Evolutionary conservation across 2,113 vertebrate species (phyloP).

Genomic region (Antechinus flavipes): DNA sequence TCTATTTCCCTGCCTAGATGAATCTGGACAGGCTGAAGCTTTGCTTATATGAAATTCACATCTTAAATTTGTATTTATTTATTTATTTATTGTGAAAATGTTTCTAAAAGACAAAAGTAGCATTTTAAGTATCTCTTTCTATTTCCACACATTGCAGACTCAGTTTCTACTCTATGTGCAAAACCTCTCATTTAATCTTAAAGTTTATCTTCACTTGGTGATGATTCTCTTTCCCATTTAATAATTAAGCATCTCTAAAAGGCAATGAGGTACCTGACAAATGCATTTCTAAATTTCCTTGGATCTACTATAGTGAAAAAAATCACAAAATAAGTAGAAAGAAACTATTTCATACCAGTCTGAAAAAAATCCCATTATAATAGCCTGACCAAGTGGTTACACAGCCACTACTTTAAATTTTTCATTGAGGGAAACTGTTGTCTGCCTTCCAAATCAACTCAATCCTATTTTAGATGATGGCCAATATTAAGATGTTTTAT

Average conservation of each 20-base stretch:
- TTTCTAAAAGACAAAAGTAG: not conserved
- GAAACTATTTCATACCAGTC: not conserved
- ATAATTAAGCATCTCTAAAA: not conserved
- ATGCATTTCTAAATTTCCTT: not conserved
- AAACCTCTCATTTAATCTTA: not conserved
- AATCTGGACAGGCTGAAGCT: not conserved
- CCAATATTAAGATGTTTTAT: not conserved
- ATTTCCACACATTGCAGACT: not conserved
- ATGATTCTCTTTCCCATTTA: fast-evolving
- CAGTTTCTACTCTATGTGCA: not conserved
- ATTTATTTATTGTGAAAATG: not conserved
- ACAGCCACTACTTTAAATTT: not conserved
- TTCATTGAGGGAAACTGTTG: not conserved
- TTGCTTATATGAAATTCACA: not conserved
- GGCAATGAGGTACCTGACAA: fast-evolving
- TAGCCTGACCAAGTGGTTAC: not conserved
- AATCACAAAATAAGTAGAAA: not conserved
- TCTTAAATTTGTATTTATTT: not conserved
- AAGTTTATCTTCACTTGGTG: too few species aligned
- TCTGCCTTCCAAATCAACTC: not conserved
- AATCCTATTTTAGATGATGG: not conserved
- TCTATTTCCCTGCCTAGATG: not conserved
- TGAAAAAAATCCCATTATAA: too few species aligned
- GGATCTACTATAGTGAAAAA: not conserved
- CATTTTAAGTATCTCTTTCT: not conserved